Percentiles rank a stretch among this genome's conserved stretches.
These are phyloP conservation scores for Gymnothorax javanicus DNA, from an alignment of 2,797 vertebrate genomes.

Conservation along the genomic window DNA sequence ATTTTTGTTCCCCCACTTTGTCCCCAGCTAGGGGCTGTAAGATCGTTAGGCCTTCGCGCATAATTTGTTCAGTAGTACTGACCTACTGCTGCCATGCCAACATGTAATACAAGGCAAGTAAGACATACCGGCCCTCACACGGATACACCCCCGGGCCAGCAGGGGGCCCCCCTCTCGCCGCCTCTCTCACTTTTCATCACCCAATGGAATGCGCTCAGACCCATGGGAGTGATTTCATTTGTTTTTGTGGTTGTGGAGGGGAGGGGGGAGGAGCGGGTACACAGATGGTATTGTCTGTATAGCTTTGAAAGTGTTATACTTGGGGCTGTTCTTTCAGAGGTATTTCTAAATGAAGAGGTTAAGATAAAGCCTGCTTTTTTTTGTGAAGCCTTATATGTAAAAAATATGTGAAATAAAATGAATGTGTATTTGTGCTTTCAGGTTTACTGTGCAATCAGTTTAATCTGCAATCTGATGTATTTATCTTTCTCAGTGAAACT, in stretches of 20 bases:
- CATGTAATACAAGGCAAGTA: constrained; percentile 83
- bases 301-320: constrained; percentile 2
- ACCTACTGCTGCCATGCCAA: constrained; percentile 81
- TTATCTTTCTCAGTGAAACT: neutral
- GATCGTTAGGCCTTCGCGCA: constrained; percentile 81
- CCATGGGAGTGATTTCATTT: constrained; percentile 18
- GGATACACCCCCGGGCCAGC: constrained; percentile 67
- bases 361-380: neutral
- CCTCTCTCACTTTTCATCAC: constrained; percentile 44
- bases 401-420: too few species aligned
- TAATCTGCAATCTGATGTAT: neutral
- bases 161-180: constrained; percentile 42
- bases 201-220: constrained; percentile 59
- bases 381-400: neutral
- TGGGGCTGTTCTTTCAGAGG: constrained; percentile 3
- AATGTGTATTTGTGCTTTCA: neutral
- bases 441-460: neutral
- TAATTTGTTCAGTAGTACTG: constrained; percentile 82
- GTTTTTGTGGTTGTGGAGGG: constrained; percentile 33
- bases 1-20: constrained; percentile 80
- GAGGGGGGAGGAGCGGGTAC: constrained; percentile 15
- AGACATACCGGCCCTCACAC: constrained; percentile 73
- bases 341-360: neutral
- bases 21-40: constrained; percentile 83
- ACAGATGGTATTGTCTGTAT: constrained; percentile 7